Conservation (phyloP, 2,888 invertebrate genomes). For the Microplitis deprimator region DNA sequence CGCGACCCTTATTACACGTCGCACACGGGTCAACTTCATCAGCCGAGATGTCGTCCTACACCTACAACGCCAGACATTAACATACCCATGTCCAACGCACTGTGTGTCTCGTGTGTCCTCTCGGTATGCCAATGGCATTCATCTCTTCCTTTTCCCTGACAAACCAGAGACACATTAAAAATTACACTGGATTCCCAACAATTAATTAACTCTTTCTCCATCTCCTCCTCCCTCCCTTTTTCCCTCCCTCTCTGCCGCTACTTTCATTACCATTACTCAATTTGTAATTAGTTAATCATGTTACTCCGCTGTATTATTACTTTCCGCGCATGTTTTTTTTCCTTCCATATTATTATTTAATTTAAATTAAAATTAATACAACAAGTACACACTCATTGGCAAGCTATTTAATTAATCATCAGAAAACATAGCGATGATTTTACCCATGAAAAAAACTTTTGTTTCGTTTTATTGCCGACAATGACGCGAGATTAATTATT, state of each 20-base stretch:
- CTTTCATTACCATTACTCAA: background rate
- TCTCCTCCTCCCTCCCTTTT: background rate
- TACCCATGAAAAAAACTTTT: background rate
- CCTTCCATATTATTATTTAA: too few relatives aligned
- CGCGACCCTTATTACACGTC: slow-evolving; percentile 69
- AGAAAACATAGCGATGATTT: background rate
- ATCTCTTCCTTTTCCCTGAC: background rate
- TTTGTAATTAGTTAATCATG: background rate
- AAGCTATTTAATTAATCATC: background rate
- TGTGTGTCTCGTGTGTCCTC: slow-evolving; percentile 22
- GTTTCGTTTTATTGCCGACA: slow-evolving; percentile 29
- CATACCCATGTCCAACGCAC: slow-evolving; percentile 54
- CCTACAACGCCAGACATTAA: slow-evolving; percentile 61
- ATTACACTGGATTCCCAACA: slow-evolving; percentile 1
- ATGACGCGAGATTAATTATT: slow-evolving; percentile 53
- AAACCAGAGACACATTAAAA: slow-evolving; percentile 4
- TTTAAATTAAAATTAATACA: background rate
- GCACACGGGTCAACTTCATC: slow-evolving; percentile 68
- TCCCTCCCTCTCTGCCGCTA: background rate
- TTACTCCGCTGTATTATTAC: background rate
- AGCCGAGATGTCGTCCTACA: slow-evolving; percentile 62
- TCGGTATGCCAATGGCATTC: slow-evolving; percentile 7
- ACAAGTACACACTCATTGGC: background rate
- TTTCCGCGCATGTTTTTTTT: background rate
- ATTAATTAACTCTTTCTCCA: background rate